These are phyloP conservation scores for Balaeniceps rex DNA, from an alignment of 2,113 vertebrate genomes.

Conservation along the genomic window DNA sequence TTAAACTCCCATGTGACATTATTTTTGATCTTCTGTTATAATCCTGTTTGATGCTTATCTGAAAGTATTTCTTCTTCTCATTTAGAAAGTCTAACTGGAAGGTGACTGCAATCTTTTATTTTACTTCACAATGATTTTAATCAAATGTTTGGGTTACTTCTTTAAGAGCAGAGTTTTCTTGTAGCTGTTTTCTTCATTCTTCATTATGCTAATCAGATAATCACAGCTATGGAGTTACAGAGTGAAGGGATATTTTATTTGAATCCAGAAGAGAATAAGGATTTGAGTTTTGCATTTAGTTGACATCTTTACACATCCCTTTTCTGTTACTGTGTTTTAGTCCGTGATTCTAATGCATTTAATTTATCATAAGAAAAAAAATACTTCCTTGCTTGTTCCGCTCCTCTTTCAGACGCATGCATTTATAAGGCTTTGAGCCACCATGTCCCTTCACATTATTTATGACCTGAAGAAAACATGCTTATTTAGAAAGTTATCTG, in stretches of 20 bases:
- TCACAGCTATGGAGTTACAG: background rate
- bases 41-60: background rate
- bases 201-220: background rate
- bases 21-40: constrained; percentile 30
- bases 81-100: background rate
- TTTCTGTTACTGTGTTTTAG: constrained; percentile 18
- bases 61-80: background rate
- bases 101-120: background rate
- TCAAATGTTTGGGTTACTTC: background rate
- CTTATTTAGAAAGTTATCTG: constrained; percentile 3
- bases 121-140: background rate
- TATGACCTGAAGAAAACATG: constrained; percentile 20
- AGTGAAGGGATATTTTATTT: background rate
- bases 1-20: background rate
- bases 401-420: background rate
- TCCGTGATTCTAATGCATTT: background rate
- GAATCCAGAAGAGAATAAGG: background rate
- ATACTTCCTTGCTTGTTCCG: background rate
- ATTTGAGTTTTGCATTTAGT: constrained; percentile 28
- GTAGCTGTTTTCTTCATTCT: background rate
- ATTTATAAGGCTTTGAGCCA: constrained; percentile 18
- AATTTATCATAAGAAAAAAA: constrained; percentile 16
- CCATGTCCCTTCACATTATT: constrained; percentile 22
- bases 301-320: constrained; percentile 30
- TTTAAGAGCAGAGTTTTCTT: background rate